phyloP scores from a whole-genome alignment of 2,888 invertebrate genomes.

The Brachyopa scutellaris region DNA sequence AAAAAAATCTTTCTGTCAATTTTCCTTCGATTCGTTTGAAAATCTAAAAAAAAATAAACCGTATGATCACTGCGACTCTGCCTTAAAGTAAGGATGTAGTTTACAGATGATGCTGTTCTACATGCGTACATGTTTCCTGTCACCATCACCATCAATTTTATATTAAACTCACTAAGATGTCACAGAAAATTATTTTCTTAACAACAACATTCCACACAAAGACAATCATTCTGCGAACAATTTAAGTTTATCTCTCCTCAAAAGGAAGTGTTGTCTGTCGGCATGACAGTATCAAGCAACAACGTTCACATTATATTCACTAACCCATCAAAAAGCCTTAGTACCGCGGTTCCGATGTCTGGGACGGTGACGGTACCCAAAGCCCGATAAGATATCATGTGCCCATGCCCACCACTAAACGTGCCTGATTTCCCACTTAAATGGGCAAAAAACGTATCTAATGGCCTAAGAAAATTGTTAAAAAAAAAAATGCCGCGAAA shows the following conservation, averaged over 20 bases:
- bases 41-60: too few species aligned
- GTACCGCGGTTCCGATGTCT: neutral
- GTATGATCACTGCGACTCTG: too few species aligned
- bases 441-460: conserved; percentile 46
- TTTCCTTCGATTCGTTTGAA: too few species aligned
- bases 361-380: neutral
- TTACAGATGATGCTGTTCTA: too few species aligned
- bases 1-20: too few species aligned
- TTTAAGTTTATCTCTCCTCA: conserved; percentile 43
- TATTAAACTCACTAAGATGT: too few species aligned
- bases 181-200: too few species aligned
- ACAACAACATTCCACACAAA: conserved; percentile 13
- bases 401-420: conserved; percentile 41
- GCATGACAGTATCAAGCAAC: neutral
- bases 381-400: conserved; percentile 3
- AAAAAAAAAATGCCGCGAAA: conserved; percentile 64
- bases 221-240: conserved; percentile 34
- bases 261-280: conserved; percentile 44
- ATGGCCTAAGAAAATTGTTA: conserved; percentile 49
- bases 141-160: too few species aligned
- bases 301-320: conserved; percentile 29
- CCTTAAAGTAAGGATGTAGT: too few species aligned
- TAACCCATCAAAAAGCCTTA: conserved; percentile 33
- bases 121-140: too few species aligned
- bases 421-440: conserved; percentile 50